A percentile compares a stretch with the other conserved stretches of the same genome.
Evolutionary conservation across 2,113 vertebrate species (phyloP).

Genomic region (Otis tarda): DNA sequence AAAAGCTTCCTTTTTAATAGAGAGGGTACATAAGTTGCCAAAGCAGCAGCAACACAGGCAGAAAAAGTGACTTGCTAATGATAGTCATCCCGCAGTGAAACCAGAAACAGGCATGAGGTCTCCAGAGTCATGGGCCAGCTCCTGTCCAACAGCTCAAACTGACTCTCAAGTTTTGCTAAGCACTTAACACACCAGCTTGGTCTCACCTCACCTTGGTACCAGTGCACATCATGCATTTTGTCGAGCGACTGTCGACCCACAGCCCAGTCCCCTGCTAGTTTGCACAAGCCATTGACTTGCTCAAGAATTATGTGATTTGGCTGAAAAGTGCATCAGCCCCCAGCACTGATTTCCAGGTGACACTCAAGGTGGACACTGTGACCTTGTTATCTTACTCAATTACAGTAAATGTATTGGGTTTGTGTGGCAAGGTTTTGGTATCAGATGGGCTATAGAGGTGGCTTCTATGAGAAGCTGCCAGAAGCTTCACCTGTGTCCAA

Average conservation of each 20-base stretch:
- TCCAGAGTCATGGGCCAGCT: not conserved
- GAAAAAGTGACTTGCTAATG: not conserved
- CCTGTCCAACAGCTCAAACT: not conserved
- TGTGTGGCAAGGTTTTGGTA: no score
- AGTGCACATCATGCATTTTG: accelerated
- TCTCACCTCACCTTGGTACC: not conserved
- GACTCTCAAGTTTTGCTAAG: not conserved
- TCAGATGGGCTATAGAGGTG: no score
- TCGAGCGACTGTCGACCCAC: not conserved
- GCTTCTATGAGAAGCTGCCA: no score
- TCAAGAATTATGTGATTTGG: not conserved
- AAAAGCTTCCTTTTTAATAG: not conserved
- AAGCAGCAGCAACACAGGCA: not conserved
- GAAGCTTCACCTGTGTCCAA: no score
- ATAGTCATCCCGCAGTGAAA: not conserved
- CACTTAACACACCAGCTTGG: not conserved
- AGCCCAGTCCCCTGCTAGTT: not conserved
- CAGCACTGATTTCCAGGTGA: not conserved
- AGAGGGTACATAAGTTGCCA: not conserved
- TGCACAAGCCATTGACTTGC: not conserved
- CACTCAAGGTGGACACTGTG: not conserved
- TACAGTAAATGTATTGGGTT: not conserved
- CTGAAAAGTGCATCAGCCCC: not conserved
- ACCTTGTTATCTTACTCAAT: not conserved
- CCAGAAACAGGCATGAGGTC: not conserved